These are phyloP conservation scores for Diadromus collaris DNA, from an alignment of 2,888 invertebrate genomes.

Conservation along the genomic window DNA sequence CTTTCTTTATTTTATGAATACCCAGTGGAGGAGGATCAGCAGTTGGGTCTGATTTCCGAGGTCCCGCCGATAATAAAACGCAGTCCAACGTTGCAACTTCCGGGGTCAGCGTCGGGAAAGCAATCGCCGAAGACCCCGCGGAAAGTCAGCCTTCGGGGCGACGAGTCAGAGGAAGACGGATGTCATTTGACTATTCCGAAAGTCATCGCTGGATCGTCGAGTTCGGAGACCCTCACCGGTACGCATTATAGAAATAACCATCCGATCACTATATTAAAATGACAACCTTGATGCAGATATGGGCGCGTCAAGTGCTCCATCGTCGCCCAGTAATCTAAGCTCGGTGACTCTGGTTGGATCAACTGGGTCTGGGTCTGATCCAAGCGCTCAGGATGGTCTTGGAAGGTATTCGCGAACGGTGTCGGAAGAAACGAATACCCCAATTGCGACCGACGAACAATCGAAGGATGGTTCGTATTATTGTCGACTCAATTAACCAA, in stretches of 20 bases:
- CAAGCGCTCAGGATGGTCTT: conserved; percentile 73
- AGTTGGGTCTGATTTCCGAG: conserved; percentile 76
- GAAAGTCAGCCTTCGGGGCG: conserved; percentile 80
- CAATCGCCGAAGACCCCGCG: conserved; percentile 71
- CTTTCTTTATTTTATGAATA: conserved; percentile 34
- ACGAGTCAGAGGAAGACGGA: conserved; percentile 82
- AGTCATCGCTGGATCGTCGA: conserved; percentile 87
- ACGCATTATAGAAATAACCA: conserved; percentile 50
- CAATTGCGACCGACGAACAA: conserved; percentile 64
- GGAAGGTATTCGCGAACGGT: conserved; percentile 66
- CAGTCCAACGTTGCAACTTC: conserved; percentile 70
- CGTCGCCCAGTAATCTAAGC: conserved; percentile 88
- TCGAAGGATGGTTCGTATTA: conserved; percentile 67
- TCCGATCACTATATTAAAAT: background rate
- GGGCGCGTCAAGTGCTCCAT: conserved; percentile 83
- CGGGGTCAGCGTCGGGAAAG: conserved; percentile 57
- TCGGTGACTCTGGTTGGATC: conserved; percentile 87
- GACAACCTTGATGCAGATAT: conserved; percentile 73
- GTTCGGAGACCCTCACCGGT: conserved; percentile 90
- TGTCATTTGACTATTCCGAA: conserved; percentile 87
- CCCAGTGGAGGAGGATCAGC: conserved; percentile 81
- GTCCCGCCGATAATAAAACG: conserved; percentile 75
- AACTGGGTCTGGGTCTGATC: conserved; percentile 79
- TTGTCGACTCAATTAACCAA: background rate
- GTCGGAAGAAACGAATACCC: conserved; percentile 72